These are phyloP conservation scores for Sycophila texana DNA, from an alignment of 2,888 invertebrate genomes.

Conservation along the genomic window DNA sequence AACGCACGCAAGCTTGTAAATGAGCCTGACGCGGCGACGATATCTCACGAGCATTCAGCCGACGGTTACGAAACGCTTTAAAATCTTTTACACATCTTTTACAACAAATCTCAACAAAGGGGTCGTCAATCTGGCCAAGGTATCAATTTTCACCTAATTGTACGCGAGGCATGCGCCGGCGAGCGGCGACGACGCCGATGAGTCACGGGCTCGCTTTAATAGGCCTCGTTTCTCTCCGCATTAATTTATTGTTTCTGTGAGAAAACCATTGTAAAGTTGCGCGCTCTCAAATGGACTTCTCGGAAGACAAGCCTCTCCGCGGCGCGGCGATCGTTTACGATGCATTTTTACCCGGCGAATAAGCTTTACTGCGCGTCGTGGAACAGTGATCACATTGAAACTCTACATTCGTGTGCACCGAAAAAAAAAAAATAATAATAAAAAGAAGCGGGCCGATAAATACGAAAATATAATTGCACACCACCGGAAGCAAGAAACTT, in stretches of 20 bases:
- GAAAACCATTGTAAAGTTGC: constrained; percentile 40
- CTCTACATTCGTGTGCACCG: too few species aligned
- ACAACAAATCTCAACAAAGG: constrained; percentile 11
- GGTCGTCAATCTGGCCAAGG: constrained; percentile 27
- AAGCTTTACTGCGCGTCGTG: neutral
- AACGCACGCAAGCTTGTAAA: too few species aligned
- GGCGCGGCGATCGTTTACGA: neutral
- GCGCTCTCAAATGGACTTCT: constrained; percentile 33
- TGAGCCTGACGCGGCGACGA: neutral
- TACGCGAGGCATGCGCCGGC: neutral
- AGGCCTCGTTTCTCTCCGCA: constrained; percentile 28
- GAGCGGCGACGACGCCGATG: neutral
- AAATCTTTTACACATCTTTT: neutral
- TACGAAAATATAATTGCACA: too few species aligned
- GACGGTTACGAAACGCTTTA: neutral
- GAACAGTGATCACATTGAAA: neutral
- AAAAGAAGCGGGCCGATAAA: neutral
- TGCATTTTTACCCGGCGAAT: too few species aligned
- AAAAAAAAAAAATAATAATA: too few species aligned
- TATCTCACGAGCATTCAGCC: neutral
- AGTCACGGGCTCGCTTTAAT: constrained; percentile 28
- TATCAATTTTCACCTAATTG: constrained; percentile 38
- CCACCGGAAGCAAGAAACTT: too few species aligned
- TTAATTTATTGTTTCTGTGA: constrained; percentile 49
- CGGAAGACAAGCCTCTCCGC: constrained; percentile 11